phyloP scores from a whole-genome alignment of 2,888 invertebrate species.

The Pristionchus arcanus region DNA sequence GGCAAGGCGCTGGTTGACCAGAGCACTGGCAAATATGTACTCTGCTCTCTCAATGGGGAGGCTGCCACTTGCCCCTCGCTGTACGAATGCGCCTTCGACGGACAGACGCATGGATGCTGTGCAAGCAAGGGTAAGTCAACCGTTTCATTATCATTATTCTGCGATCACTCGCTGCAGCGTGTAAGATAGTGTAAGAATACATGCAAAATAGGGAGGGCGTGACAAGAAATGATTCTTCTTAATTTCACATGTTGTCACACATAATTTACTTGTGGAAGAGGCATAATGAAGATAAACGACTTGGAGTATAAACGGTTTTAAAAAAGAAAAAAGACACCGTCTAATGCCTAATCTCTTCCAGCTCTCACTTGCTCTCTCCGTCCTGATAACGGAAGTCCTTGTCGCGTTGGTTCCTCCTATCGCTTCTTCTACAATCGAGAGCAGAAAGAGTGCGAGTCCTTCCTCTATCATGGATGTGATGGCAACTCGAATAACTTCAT shows the following conservation, averaged over 20 bases:
- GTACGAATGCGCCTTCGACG: conserved; percentile 72
- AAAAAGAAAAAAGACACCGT: too few species aligned
- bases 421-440: conserved; percentile 53
- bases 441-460: conserved; percentile 66
- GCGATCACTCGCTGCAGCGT: too few species aligned
- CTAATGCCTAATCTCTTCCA: neutral
- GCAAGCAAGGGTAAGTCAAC: conserved; percentile 66
- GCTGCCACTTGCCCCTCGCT: conserved; percentile 67
- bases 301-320: too few species aligned
- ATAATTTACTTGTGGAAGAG: too few species aligned
- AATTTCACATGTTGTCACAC: too few species aligned
- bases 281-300: too few species aligned
- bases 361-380: conserved; percentile 37
- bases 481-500: conserved; percentile 74
- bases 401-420: conserved; percentile 41
- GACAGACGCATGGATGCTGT: conserved; percentile 71
- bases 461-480: conserved; percentile 70
- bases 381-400: conserved; percentile 1
- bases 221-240: too few species aligned
- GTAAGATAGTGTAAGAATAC: too few species aligned
- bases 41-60: conserved; percentile 28
- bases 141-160: too few species aligned
- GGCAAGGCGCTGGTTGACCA: conserved; percentile 39
- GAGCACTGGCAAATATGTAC: conserved; percentile 1
- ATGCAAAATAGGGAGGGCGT: too few species aligned